Conservation (phyloP, 2,797 vertebrate genomes). For the Pelochelys cantorii region DNA sequence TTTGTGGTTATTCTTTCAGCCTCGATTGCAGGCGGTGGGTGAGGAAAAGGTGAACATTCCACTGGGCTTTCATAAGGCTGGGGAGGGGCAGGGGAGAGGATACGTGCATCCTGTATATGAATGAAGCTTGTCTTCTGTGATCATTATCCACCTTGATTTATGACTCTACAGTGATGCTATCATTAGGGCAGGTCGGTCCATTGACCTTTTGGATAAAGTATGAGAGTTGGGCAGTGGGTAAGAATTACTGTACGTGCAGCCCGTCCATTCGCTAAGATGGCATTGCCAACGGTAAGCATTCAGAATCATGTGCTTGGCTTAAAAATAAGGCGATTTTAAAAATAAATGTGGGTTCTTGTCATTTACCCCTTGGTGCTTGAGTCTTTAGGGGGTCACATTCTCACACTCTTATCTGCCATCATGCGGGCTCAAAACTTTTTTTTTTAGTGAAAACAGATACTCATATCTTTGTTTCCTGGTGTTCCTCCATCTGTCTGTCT, state of each 20-base stretch:
- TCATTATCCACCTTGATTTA: not conserved
- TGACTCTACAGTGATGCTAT: not conserved
- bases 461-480: not conserved
- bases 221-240: not conserved
- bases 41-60: constrained; percentile 28
- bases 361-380: not conserved
- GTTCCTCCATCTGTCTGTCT: not conserved
- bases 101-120: not conserved
- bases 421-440: not conserved
- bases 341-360: not conserved
- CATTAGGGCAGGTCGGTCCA: rapidly evolving
- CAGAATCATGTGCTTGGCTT: not conserved
- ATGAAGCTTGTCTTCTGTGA: not conserved
- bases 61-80: not conserved
- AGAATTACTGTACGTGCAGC: not conserved
- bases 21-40: not conserved
- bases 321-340: not conserved
- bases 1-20: constrained; percentile 18
- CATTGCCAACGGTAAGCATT: not conserved
- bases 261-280: not conserved
- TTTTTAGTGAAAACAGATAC: not conserved
- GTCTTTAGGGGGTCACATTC: not conserved
- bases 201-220: not conserved
- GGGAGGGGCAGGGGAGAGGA: not conserved
- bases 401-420: not conserved